These are phyloP conservation scores for Euphonia xanthogaster DNA, from an alignment of 2,797 vertebrate genomes.

Conservation along the genomic window DNA sequence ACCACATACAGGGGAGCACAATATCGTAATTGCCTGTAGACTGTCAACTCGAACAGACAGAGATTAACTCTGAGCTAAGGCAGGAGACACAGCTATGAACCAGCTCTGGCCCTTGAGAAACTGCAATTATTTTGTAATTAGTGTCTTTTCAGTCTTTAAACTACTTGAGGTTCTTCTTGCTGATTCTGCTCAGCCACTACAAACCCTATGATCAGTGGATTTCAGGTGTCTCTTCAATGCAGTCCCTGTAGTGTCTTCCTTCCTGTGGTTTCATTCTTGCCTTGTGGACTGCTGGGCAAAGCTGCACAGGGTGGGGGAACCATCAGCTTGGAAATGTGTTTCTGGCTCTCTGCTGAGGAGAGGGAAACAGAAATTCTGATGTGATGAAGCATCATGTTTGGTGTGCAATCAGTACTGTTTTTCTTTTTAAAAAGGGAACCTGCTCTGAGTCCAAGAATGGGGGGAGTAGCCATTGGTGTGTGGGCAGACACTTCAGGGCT, in stretches of 20 bases:
- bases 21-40: background rate
- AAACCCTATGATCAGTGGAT: background rate
- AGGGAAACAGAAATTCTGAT: background rate
- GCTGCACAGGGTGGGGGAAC: background rate
- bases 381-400: background rate
- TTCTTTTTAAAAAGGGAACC: background rate
- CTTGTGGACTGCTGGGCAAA: background rate
- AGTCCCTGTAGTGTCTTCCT: background rate
- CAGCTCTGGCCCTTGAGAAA: background rate
- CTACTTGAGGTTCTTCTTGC: background rate
- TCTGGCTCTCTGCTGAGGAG: background rate
- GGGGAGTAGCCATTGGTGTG: too few relatives aligned
- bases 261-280: background rate
- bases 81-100: background rate
- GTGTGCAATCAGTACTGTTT: background rate
- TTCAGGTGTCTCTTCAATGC: background rate
- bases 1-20: background rate
- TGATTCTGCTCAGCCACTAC: background rate
- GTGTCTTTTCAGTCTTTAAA: background rate
- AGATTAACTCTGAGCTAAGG: background rate
- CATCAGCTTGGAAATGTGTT: background rate
- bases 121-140: background rate
- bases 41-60: background rate
- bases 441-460: background rate
- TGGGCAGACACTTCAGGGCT: background rate